These are phyloP conservation scores for Dryoscopus gambensis DNA, from an alignment of 2,113 vertebrate species.

Conservation along the genomic window DNA sequence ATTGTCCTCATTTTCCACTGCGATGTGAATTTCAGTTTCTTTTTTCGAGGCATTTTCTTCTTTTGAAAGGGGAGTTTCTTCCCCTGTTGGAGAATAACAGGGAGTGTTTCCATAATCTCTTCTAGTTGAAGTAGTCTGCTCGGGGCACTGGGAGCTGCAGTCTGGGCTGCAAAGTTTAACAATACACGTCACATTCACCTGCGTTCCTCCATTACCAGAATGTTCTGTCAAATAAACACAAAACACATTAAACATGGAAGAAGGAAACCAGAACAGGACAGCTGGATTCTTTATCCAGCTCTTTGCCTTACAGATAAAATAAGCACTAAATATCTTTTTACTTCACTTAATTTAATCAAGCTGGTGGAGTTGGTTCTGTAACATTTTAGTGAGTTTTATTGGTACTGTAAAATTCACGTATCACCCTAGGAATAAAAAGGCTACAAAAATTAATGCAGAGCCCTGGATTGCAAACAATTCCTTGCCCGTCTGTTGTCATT, in stretches of 20 bases:
- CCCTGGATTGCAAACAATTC: background rate
- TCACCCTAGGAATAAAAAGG: background rate
- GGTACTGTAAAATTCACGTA: background rate
- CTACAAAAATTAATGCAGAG: background rate
- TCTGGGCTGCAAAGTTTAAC: slow-evolving; percentile 61
- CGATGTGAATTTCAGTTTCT: background rate
- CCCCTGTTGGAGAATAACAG: background rate
- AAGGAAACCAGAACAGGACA: background rate
- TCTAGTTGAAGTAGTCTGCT: background rate
- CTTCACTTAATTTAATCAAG: background rate
- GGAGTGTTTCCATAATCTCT: background rate
- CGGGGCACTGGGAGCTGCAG: slow-evolving; percentile 21
- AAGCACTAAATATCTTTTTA: background rate
- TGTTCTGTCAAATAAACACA: slow-evolving; percentile 43
- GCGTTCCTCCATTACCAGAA: background rate
- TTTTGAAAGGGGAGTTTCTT: slow-evolving; percentile 57
- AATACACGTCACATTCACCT: slow-evolving; percentile 69
- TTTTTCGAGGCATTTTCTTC: slow-evolving; percentile 49
- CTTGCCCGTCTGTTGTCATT: background rate
- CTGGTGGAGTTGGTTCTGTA: background rate
- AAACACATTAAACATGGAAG: background rate
- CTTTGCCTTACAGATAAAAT: background rate
- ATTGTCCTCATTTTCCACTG: slow-evolving; percentile 2
- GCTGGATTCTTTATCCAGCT: background rate
- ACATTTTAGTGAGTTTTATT: fast-evolving